Conservation (phyloP, 2,888 invertebrate genomes). For the Acleris sparsana region DNA sequence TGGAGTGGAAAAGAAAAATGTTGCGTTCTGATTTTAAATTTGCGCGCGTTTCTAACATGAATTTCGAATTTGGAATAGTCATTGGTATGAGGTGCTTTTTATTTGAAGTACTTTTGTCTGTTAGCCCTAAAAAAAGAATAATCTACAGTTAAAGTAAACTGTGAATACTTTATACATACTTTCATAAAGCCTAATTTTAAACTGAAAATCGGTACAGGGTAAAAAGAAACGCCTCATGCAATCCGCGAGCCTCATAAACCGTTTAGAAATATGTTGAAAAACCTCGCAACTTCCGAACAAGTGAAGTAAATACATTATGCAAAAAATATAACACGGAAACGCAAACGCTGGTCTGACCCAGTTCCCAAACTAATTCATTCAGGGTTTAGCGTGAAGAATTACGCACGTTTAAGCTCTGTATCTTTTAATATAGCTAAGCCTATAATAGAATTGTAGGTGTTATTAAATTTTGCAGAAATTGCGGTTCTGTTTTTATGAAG, state of each 20-base stretch:
- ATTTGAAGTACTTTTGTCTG: too few species aligned
- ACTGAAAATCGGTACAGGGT: neutral
- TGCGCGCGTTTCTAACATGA: neutral
- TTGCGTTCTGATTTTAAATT: slow-evolving; percentile 23
- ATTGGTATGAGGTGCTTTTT: too few species aligned
- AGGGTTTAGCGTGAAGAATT: slow-evolving; percentile 32
- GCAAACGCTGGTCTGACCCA: slow-evolving; percentile 27
- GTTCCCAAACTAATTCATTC: slow-evolving; percentile 31
- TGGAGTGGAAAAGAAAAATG: slow-evolving; percentile 25
- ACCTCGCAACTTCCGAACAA: slow-evolving; percentile 32
- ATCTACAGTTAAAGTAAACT: too few species aligned
- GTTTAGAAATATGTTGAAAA: slow-evolving; percentile 32
- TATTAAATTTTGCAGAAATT: slow-evolving; percentile 5
- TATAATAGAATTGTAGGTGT: slow-evolving; percentile 23
- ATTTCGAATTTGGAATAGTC: slow-evolving; percentile 4
- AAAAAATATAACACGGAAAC: slow-evolving; percentile 27
- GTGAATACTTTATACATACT: too few species aligned
- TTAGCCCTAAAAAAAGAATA: too few species aligned
- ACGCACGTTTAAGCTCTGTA: slow-evolving; percentile 33
- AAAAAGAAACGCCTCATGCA: neutral
- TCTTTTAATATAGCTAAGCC: slow-evolving; percentile 31
- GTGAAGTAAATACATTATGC: slow-evolving; percentile 37
- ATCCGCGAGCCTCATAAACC: slow-evolving; percentile 13
- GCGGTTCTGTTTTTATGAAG: neutral
- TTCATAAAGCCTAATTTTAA: neutral